phyloP scores from a whole-genome alignment of 2,888 invertebrate species.

The Cepaea hortensis region DNA sequence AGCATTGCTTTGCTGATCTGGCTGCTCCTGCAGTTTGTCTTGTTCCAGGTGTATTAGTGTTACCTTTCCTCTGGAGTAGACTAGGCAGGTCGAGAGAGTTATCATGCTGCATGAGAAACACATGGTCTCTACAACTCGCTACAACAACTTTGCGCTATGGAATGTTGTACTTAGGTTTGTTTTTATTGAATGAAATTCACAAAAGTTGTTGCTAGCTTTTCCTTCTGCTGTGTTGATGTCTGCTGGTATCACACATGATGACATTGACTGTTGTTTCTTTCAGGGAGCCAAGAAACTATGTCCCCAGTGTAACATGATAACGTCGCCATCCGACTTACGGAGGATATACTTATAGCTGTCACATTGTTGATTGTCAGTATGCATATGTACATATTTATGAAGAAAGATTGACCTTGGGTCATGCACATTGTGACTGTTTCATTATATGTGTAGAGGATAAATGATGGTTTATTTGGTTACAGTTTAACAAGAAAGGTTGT shows the following conservation, averaged over 20 bases:
- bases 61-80: too few species aligned
- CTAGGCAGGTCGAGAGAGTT: too few species aligned
- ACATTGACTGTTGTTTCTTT: conserved; percentile 47
- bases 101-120: too few species aligned
- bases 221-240: background rate
- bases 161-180: background rate
- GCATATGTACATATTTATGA: background rate
- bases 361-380: conserved; percentile 1
- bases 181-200: background rate
- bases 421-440: too few species aligned
- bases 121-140: too few species aligned
- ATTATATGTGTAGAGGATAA: too few species aligned
- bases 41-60: too few species aligned
- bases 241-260: background rate
- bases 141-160: background rate
- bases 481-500: background rate
- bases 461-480: background rate
- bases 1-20: too few species aligned
- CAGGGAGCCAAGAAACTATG: conserved; percentile 93
- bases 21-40: too few species aligned
- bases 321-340: conserved; percentile 89
- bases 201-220: background rate
- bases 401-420: too few species aligned
- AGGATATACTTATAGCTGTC: conserved; percentile 88
- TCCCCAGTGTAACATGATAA: conserved; percentile 95